These are phyloP conservation scores for Crossaster papposus DNA, from an alignment of 53 echinoderm and acorn worm species.

Conservation along the genomic window DNA sequence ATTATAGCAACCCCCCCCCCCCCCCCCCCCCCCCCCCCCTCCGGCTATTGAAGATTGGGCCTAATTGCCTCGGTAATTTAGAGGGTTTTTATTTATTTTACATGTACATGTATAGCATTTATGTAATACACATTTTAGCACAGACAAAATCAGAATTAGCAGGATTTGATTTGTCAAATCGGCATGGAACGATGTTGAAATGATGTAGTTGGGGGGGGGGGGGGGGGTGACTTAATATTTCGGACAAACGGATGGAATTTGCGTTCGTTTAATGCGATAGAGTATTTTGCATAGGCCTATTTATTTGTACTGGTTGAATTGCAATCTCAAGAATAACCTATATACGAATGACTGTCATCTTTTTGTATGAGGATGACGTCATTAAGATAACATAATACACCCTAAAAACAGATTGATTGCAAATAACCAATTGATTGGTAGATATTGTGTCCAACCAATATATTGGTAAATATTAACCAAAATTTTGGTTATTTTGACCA, in stretches of 20 bases:
- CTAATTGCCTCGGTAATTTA: constrained; percentile 57
- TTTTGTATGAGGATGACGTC: too few species aligned
- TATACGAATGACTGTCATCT: too few species aligned
- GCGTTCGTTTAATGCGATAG: neutral
- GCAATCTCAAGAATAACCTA: too few species aligned
- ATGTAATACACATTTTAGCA: constrained; percentile 48
- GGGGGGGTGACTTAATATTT: constrained; percentile 18
- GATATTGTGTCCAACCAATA: too few species aligned
- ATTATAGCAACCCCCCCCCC: neutral
- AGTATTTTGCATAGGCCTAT: neutral
- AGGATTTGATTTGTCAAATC: constrained; percentile 36
- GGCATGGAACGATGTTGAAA: constrained; percentile 26
- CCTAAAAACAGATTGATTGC: too few species aligned
- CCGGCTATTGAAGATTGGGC: constrained; percentile 10
- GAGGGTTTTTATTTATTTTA: constrained; percentile 32
- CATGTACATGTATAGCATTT: too few species aligned
- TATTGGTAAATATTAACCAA: too few species aligned
- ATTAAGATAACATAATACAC: too few species aligned
- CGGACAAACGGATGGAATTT: neutral
- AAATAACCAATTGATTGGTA: too few species aligned
- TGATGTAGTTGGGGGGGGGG: neutral
- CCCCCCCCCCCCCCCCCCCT: too few species aligned
- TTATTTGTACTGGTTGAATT: too few species aligned
- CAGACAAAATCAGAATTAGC: constrained; percentile 41
- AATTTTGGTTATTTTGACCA: too few species aligned